phyloP scores from a whole-genome alignment of 2,797 vertebrate genomes.

The Brotula barbata region DNA sequence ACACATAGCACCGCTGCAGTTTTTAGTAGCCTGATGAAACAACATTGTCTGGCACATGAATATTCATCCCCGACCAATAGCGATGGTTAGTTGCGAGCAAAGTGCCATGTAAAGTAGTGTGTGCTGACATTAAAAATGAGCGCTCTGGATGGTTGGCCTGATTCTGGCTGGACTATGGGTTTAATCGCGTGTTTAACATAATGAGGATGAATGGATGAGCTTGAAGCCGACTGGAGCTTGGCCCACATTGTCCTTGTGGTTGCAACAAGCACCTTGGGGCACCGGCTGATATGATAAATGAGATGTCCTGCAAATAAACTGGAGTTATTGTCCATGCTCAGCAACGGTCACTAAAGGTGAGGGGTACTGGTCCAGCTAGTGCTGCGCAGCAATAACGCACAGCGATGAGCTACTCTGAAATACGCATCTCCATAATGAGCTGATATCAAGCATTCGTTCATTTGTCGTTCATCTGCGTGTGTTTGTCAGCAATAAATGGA shows the following conservation, averaged over 20 bases:
- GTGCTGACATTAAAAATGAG: slow-evolving; percentile 33
- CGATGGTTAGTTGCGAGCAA: slow-evolving; percentile 61
- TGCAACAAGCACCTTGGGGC: slow-evolving; percentile 65
- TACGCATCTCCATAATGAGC: slow-evolving; percentile 35
- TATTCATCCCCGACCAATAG: slow-evolving; percentile 36
- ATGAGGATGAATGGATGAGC: slow-evolving; percentile 69
- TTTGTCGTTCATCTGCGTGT: no score
- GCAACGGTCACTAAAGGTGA: slow-evolving; percentile 50
- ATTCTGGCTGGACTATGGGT: slow-evolving; percentile 34
- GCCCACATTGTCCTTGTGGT: slow-evolving; percentile 67
- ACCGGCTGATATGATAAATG: slow-evolving; percentile 65
- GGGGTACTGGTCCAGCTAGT: slow-evolving; percentile 29
- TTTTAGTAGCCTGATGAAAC: background rate
- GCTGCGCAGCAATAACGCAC: slow-evolving; percentile 36
- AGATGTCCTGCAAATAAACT: slow-evolving; percentile 68
- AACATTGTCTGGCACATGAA: slow-evolving; percentile 12
- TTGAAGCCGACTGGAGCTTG: slow-evolving; percentile 63
- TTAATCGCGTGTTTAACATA: slow-evolving; percentile 55
- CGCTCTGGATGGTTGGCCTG: slow-evolving; percentile 17
- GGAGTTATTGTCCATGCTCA: slow-evolving; percentile 63
- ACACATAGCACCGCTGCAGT: slow-evolving; percentile 4
- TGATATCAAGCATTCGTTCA: slow-evolving; percentile 25
- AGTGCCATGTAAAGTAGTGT: slow-evolving; percentile 43
- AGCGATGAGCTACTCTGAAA: slow-evolving; percentile 27
- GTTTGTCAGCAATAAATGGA: no score